phyloP scores from a whole-genome alignment of 2,113 vertebrate species.

The Turnix velox region DNA sequence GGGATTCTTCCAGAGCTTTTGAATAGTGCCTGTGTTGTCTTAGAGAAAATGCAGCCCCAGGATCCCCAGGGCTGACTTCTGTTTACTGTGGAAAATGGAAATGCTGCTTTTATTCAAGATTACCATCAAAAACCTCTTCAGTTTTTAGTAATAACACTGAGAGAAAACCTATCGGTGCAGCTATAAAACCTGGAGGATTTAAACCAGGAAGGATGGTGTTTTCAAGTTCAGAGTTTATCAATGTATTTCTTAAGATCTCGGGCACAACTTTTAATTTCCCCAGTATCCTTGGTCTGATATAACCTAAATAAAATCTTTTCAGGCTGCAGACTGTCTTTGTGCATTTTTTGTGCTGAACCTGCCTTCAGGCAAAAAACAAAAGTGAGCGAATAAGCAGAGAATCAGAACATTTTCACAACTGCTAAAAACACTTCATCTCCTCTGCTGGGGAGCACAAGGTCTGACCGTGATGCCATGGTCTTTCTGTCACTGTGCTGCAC shows the following conservation, averaged over 20 bases:
- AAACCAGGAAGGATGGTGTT: not conserved
- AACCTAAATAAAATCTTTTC: not conserved
- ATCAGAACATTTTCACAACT: not conserved
- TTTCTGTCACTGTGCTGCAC: not conserved
- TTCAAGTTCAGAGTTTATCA: not conserved
- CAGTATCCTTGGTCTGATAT: not conserved
- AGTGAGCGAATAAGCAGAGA: not conserved
- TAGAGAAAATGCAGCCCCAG: not conserved
- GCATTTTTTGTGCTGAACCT: not conserved
- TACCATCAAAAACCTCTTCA: not conserved
- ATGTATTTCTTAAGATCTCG: not conserved
- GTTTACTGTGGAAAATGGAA: not conserved
- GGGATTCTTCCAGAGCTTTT: no score
- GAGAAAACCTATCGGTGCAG: not conserved
- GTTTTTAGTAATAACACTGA: not conserved
- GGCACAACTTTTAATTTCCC: not conserved
- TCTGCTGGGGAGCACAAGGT: accelerated
- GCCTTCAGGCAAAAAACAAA: not conserved
- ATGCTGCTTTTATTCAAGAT: not conserved
- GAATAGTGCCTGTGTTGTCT: not conserved
- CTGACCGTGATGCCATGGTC: not conserved
- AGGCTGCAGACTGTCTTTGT: not conserved
- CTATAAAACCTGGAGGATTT: not conserved
- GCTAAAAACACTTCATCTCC: not conserved
- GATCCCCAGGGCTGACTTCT: not conserved